Percentiles rank a stretch among this genome's conserved stretches.
Evolutionary conservation across 2,888 invertebrate species (phyloP).

Genomic region (Pseudanteris insignis): DNA sequence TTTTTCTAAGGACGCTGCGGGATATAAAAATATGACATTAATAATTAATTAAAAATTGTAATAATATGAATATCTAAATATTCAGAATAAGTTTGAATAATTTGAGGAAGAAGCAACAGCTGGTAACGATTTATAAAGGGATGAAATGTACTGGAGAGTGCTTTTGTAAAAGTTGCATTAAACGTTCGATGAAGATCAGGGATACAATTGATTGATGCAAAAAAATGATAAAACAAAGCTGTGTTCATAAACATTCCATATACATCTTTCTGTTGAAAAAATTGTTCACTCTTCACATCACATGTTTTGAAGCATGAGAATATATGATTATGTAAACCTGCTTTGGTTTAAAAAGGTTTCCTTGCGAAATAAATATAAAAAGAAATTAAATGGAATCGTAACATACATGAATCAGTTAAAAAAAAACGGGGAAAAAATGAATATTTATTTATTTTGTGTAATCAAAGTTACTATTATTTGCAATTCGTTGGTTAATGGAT

Average conservation of each 20-base stretch:
- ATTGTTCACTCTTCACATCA: too few relatives aligned
- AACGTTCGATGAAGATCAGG: constrained; percentile 23
- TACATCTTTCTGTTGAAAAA: too few relatives aligned
- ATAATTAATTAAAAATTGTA: constrained; percentile 1
- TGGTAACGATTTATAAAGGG: too few relatives aligned
- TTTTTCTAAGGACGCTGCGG: constrained; percentile 60
- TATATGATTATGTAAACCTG: constrained; percentile 18
- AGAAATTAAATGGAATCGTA: not conserved
- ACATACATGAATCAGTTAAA: too few relatives aligned
- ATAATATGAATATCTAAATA: constrained; percentile 1
- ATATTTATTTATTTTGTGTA: not conserved
- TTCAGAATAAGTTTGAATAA: constrained; percentile 12
- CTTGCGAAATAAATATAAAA: constrained; percentile 4
- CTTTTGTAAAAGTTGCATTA: constrained; percentile 41
- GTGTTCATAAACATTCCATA: too few relatives aligned
- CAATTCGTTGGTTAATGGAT: constrained; percentile 1
- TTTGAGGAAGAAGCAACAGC: constrained; percentile 51
- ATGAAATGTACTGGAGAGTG: constrained; percentile 50
- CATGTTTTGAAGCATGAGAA: too few relatives aligned
- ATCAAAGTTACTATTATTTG: constrained; percentile 2
- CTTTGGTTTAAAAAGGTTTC: not conserved
- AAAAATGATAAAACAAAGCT: constrained; percentile 48
- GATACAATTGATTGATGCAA: constrained; percentile 47
- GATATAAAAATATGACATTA: constrained; percentile 36
- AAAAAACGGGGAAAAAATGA: not conserved